phyloP scores from a whole-genome alignment of 1,140 invertebrate genomes.

The Drosophila lacteicornis region DNA sequence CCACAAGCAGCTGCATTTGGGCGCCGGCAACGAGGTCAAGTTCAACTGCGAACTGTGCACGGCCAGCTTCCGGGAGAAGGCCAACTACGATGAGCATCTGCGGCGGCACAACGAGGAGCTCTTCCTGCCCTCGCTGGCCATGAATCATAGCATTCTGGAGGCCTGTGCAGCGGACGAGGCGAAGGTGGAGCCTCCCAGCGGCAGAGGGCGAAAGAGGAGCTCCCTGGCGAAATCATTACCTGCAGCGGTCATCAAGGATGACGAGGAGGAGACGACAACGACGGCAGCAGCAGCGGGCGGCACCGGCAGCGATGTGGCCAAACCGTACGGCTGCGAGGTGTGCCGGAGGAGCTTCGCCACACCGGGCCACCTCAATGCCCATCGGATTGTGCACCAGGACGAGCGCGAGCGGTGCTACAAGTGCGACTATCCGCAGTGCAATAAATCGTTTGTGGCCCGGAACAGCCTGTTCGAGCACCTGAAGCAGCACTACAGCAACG shows the following conservation, averaged over 20 bases:
- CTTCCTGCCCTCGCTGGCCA: constrained; percentile 65
- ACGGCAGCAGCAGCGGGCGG: background rate
- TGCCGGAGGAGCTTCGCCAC: constrained; percentile 71
- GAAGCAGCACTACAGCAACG: constrained; percentile 85
- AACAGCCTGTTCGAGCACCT: constrained; percentile 85
- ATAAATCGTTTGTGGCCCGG: constrained; percentile 84
- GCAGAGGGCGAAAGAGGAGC: background rate
- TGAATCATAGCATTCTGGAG: constrained; percentile 72
- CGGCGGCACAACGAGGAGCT: constrained; percentile 79
- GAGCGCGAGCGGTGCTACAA: constrained; percentile 69
- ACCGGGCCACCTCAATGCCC: constrained; percentile 68
- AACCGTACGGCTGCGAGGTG: constrained; percentile 64
- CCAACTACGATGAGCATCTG: constrained; percentile 79
- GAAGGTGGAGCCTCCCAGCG: constrained; percentile 1
- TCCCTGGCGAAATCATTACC: constrained; percentile 6
- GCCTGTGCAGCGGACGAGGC: constrained; percentile 8
- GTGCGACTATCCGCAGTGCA: constrained; percentile 77
- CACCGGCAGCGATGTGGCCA: constrained; percentile 16
- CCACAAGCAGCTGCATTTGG: constrained; percentile 73
- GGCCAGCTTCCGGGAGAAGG: constrained; percentile 78
- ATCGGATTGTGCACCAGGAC: constrained; percentile 70
- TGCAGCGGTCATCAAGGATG: background rate
- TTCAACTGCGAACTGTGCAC: constrained; percentile 79
- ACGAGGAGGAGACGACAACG: constrained; percentile 4
- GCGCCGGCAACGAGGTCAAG: constrained; percentile 61